phyloP scores from a whole-genome alignment of 1,140 invertebrate genomes.

The honey bee (Apis mellifera) region Amel_HAv3.1 CM009944.2:2401501-2402000 shows the following conservation, averaged over 20 bases:
- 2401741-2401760: constrained; percentile 96
- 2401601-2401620: constrained; percentile 95
- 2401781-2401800: constrained; percentile 92
- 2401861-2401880: constrained; percentile 97
- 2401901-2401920: constrained; percentile 96
- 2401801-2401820: constrained; percentile 94
- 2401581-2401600: constrained; percentile 97
- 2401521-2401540: too few relatives aligned
- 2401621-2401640: constrained; percentile 98
- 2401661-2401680: constrained; percentile 94
- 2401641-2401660: constrained; percentile 94
- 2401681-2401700: background rate
- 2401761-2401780: constrained; percentile 93
- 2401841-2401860: constrained; percentile 97
- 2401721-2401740: background rate
- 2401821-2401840: constrained; percentile 93
- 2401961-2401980: too few relatives aligned
- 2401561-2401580: constrained; percentile 96
- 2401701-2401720: background rate
- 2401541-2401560: constrained; percentile 88
- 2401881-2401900: constrained; percentile 96
- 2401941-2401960: too few relatives aligned
- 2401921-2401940: constrained; percentile 92
- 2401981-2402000: too few relatives aligned
- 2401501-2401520: too few relatives aligned